Conservation (phyloP, 2,888 invertebrate genomes). For the Noctua janthina region DNA sequence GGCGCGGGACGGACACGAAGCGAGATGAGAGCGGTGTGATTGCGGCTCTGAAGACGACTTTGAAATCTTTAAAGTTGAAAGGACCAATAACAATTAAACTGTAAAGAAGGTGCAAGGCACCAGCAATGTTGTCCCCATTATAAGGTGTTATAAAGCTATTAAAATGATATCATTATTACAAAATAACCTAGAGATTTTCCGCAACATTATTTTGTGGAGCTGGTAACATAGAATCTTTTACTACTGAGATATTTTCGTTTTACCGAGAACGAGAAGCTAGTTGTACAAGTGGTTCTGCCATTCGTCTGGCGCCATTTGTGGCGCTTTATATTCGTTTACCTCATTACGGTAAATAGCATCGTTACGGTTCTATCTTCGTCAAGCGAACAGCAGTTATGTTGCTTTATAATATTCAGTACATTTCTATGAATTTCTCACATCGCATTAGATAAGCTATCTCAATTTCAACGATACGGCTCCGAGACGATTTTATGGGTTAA, state of each 20-base stretch:
- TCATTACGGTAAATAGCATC: slow-evolving; percentile 51
- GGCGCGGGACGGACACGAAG: slow-evolving; percentile 54
- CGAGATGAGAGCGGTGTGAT: slow-evolving; percentile 12
- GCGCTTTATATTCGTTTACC: slow-evolving; percentile 33
- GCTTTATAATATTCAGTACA: slow-evolving; percentile 29
- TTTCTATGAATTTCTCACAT: slow-evolving; percentile 45
- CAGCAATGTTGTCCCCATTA: not conserved
- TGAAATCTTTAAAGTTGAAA: not conserved
- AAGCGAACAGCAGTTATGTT: slow-evolving; percentile 33
- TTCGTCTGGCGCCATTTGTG: slow-evolving; percentile 21
- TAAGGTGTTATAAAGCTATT: not conserved
- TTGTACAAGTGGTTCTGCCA: not conserved
- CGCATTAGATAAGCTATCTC: slow-evolving; percentile 28
- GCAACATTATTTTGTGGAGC: not conserved
- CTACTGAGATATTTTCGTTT: slow-evolving; percentile 9
- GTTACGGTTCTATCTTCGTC: slow-evolving; percentile 32
- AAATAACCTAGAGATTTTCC: not conserved
- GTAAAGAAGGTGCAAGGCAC: not conserved
- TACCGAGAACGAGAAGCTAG: not conserved
- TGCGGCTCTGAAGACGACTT: not conserved
- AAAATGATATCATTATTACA: not conserved
- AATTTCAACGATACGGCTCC: slow-evolving; percentile 34
- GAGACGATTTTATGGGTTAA: slow-evolving; percentile 36
- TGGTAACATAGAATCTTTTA: not conserved
- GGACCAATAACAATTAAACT: not conserved